Conservation (phyloP, 1,140 invertebrate genomes). For the Hylaeus volcanicus region DNA sequence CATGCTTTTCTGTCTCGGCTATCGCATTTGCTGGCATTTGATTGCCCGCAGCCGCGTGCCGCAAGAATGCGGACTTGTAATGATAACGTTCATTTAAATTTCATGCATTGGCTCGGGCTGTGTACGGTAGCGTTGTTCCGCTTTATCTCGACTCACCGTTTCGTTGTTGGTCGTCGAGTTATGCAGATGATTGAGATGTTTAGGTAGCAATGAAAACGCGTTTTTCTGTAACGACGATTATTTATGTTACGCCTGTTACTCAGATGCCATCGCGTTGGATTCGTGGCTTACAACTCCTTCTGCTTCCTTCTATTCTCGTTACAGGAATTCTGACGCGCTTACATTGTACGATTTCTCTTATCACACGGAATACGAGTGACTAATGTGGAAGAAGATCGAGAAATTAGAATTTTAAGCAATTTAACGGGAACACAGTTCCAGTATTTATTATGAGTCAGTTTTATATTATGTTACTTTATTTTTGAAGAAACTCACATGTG, state of each 20-base stretch:
- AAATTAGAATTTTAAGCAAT: not conserved
- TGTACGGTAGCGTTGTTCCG: not conserved
- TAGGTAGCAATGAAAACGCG: not conserved
- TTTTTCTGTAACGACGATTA: not conserved
- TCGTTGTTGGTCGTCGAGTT: constrained; percentile 1
- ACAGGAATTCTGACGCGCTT: not conserved
- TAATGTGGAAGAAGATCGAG: not conserved
- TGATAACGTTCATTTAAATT: constrained; percentile 22
- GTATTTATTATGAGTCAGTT: too few species aligned
- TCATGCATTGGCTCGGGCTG: not conserved
- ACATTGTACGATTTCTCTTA: not conserved
- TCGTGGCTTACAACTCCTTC: not conserved
- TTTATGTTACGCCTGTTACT: not conserved
- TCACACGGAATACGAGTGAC: not conserved
- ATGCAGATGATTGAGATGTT: constrained; percentile 6
- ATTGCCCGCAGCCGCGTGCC: not conserved
- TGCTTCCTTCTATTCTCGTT: not conserved
- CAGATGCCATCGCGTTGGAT: too few species aligned
- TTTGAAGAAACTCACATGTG: too few species aligned
- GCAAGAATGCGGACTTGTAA: constrained; percentile 7
- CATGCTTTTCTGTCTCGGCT: not conserved
- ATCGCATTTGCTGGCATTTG: not conserved
- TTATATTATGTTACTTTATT: too few species aligned
- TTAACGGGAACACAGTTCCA: too few species aligned
- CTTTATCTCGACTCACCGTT: constrained; percentile 14